These are phyloP conservation scores for Diorhabda carinulata DNA, from an alignment of 1,140 invertebrate species.

Conservation along the genomic window DNA sequence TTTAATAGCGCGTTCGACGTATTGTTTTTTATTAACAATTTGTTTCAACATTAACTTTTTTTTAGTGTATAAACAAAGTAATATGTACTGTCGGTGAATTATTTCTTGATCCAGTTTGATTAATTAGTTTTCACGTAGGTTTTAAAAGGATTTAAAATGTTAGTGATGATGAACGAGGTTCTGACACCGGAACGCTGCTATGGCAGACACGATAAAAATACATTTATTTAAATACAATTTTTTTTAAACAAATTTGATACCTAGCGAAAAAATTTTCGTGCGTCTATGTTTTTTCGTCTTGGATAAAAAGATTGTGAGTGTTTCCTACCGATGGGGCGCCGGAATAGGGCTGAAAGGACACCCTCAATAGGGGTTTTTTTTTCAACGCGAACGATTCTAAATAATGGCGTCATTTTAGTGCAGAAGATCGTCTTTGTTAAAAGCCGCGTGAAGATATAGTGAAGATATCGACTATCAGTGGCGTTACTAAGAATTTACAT, in stretches of 20 bases:
- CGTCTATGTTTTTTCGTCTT: too few relatives aligned
- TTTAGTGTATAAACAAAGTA: too few relatives aligned
- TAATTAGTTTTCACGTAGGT: constrained; percentile 26
- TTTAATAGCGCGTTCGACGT: too few relatives aligned
- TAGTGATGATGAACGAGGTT: constrained; percentile 19
- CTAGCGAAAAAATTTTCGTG: too few relatives aligned
- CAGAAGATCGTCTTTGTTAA: constrained; percentile 29
- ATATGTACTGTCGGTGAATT: too few relatives aligned
- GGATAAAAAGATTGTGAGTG: constrained; percentile 16
- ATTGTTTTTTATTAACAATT: too few relatives aligned
- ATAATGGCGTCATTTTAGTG: constrained; percentile 32
- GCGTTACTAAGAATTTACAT: background rate
- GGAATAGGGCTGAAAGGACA: constrained; percentile 11
- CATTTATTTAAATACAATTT: too few relatives aligned
- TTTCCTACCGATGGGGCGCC: background rate
- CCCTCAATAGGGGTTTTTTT: constrained; percentile 25
- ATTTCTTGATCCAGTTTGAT: constrained; percentile 28
- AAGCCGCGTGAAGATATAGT: constrained; percentile 32
- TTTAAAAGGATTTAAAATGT: constrained; percentile 17
- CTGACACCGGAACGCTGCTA: constrained; percentile 6
- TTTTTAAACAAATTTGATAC: too few relatives aligned
- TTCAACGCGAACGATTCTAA: constrained; percentile 32
- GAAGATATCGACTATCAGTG: constrained; percentile 12
- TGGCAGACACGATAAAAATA: too few relatives aligned
- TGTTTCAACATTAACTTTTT: too few relatives aligned